Conservation (phyloP, 2,888 invertebrate species). For the Chymomyza procnemis region DNA sequence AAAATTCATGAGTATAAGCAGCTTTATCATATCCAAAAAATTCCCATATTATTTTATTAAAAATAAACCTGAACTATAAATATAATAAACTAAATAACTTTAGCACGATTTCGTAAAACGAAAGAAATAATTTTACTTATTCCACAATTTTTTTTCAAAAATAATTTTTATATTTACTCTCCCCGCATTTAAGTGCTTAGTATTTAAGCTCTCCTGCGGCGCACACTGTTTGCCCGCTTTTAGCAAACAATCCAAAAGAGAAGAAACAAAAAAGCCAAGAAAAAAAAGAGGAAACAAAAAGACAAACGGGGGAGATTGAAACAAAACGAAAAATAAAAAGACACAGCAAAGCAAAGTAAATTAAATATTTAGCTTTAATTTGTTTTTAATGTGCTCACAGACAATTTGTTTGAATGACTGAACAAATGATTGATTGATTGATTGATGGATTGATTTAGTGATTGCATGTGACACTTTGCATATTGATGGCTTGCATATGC, state of each 20-base stretch:
- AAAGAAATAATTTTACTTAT: too few relatives aligned
- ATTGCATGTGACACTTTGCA: constrained; percentile 19
- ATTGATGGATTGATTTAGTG: constrained; percentile 31
- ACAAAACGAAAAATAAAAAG: background rate
- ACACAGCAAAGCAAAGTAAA: constrained; percentile 20
- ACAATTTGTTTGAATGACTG: constrained; percentile 27
- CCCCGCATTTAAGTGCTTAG: too few relatives aligned
- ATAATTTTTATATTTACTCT: too few relatives aligned
- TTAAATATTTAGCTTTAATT: constrained; percentile 49
- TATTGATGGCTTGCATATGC: constrained; percentile 18
- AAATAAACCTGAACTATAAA: too few relatives aligned
- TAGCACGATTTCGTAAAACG: too few relatives aligned
- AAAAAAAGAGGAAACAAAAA: background rate
- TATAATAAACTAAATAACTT: too few relatives aligned
- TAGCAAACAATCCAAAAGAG: background rate
- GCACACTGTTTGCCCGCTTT: too few relatives aligned
- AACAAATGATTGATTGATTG: constrained; percentile 30
- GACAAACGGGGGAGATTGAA: background rate
- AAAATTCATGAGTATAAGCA: too few relatives aligned
- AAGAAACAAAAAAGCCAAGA: background rate
- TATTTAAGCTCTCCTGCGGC: too few relatives aligned
- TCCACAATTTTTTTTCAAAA: too few relatives aligned
- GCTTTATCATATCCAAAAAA: too few relatives aligned
- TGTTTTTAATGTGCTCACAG: constrained; percentile 19
- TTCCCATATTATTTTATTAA: too few relatives aligned